phyloP scores from a whole-genome alignment of 2,888 invertebrate species.

The Augochlorella aurata region DNA sequence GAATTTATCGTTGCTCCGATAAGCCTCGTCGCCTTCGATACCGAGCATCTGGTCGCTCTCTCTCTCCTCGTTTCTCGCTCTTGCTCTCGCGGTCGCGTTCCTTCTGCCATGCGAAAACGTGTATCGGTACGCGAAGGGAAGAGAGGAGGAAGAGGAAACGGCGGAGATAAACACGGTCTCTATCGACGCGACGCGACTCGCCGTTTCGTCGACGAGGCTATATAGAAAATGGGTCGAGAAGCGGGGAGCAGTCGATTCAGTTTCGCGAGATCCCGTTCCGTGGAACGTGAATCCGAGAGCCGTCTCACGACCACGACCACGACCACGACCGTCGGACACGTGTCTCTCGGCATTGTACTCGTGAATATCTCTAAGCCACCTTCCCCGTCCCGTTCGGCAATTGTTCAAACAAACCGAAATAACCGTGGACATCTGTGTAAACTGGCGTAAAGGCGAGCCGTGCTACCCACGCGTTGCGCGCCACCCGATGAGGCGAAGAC shows the following conservation, averaged over 20 bases:
- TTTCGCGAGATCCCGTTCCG: slow-evolving; percentile 1
- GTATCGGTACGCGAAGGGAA: background rate
- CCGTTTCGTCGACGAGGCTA: background rate
- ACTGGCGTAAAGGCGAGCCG: slow-evolving; percentile 52
- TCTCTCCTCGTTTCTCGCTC: background rate
- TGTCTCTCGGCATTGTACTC: slow-evolving; percentile 20
- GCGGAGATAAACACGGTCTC: slow-evolving; percentile 8
- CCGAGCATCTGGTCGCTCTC: slow-evolving; percentile 31
- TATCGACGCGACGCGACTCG: background rate
- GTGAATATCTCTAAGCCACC: slow-evolving; percentile 46
- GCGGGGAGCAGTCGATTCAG: background rate
- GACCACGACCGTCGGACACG: slow-evolving; percentile 19
- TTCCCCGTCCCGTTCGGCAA: slow-evolving; percentile 65
- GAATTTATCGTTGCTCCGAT: slow-evolving; percentile 37
- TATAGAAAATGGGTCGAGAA: background rate
- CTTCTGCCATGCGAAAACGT: background rate
- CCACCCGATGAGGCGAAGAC: background rate
- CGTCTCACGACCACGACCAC: background rate
- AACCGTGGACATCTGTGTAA: slow-evolving; percentile 73
- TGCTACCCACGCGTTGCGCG: slow-evolving; percentile 24
- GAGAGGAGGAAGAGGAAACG: background rate
- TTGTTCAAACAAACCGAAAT: slow-evolving; percentile 72
- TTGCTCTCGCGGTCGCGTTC: background rate
- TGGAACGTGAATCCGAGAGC: background rate
- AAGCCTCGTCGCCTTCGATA: slow-evolving; percentile 27